Evolutionary conservation across 1,140 invertebrate genomes (phyloP).

Genomic region (Pogonomyrmex californicus): DNA sequence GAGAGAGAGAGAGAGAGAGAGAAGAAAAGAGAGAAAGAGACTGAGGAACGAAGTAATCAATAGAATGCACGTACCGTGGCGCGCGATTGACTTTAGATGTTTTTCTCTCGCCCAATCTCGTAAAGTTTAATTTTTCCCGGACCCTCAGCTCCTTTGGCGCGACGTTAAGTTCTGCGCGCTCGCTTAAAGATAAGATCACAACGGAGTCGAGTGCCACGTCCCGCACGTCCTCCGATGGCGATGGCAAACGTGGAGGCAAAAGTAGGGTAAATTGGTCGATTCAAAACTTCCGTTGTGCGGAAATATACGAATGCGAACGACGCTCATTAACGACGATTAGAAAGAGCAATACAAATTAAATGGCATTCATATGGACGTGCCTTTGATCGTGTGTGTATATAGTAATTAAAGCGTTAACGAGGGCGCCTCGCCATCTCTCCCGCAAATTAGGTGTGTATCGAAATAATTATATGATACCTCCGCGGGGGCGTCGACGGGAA

Average conservation of each 20-base stretch:
- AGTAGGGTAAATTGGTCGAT: not conserved
- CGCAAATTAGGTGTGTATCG: slow-evolving; percentile 53
- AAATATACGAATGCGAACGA: not conserved
- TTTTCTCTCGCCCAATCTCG: slow-evolving; percentile 1
- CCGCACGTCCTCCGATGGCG: not conserved
- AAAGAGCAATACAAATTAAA: slow-evolving; percentile 10
- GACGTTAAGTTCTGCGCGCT: slow-evolving; percentile 16
- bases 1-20: not conserved
- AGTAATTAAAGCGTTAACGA: slow-evolving; percentile 1
- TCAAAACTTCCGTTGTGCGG: not conserved
- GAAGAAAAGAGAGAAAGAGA: no score
- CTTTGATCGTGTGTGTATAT: slow-evolving; percentile 8
- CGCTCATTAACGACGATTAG: not conserved
- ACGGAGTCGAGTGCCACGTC: not conserved
- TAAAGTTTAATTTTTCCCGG: slow-evolving; percentile 46
- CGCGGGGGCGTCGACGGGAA: slow-evolving; percentile 2
- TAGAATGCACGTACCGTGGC: not conserved
- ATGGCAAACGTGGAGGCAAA: not conserved
- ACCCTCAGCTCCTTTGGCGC: not conserved
- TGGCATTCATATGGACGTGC: not conserved
- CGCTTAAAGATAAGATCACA: not conserved
- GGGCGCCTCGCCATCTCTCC: not conserved
- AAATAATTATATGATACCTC: slow-evolving; percentile 46
- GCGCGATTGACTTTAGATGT: slow-evolving; percentile 12
- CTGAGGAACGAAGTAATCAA: not conserved